Conservation (phyloP, 2,113 vertebrate genomes). For the Kryptolebias marmoratus region DNA sequence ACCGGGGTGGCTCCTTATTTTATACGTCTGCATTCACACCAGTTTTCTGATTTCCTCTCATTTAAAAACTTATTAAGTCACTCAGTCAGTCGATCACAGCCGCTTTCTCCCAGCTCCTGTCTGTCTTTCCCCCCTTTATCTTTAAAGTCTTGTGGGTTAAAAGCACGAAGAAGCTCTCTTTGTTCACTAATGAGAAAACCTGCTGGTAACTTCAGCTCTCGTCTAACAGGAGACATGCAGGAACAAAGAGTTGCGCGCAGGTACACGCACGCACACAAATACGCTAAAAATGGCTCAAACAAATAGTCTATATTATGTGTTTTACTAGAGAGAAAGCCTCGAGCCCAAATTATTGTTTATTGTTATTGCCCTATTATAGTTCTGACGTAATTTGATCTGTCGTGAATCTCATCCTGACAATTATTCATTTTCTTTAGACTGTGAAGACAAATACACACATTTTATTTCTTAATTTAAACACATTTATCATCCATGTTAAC, state of each 20-base stretch:
- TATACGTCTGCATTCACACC: conserved; percentile 4
- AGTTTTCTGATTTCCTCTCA: conserved; percentile 22
- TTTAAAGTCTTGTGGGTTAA: conserved; percentile 55
- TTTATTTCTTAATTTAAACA: conserved; percentile 30
- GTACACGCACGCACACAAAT: conserved; percentile 3
- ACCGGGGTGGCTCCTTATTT: conserved; percentile 22
- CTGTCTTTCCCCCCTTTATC: conserved; percentile 49
- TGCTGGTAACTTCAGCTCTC: conserved; percentile 50
- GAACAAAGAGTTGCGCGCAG: conserved; percentile 10
- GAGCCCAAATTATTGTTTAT: not conserved
- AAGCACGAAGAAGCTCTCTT: conserved; percentile 47
- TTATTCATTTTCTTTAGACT: conserved; percentile 28
- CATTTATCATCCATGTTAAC: not conserved
- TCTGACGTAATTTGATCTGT: conserved; percentile 13
- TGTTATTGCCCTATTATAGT: not conserved
- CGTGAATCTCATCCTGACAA: conserved; percentile 7
- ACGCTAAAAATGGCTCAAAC: not conserved
- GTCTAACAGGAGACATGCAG: conserved; percentile 45
- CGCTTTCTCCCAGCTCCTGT: conserved; percentile 39
- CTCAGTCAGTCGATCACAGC: conserved; percentile 43
- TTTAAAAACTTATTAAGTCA: conserved; percentile 54
- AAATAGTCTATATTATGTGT: not conserved
- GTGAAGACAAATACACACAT: conserved; percentile 8
- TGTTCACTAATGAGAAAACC: conserved; percentile 62
- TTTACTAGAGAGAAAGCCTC: not conserved